Base-by-base conservation (phyloP, 2,113 vertebrate genomes). In the Plecturocebus donacophilus region DNA sequence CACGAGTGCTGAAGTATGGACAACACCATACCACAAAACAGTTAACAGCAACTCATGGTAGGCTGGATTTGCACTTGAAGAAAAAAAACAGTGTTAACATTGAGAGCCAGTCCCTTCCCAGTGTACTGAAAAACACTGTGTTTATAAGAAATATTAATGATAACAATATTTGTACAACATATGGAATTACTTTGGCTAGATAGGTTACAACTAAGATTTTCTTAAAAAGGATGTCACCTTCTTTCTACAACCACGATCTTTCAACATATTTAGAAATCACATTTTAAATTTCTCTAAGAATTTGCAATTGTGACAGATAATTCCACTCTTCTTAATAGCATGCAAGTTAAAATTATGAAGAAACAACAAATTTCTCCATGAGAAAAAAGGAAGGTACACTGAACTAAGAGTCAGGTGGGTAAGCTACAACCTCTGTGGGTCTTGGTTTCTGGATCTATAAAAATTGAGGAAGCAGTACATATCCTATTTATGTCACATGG, bases 1-100 rank as follows among this genome's bases (percentile, higher is more conserved):
- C 70, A 99, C 99, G 75, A 99, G 99, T 61, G 99, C 99, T 19
- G 99, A 99, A 1, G 99, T 99, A 95, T 99, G 99, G 84, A 99
- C 99, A 88, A 99, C 99, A 27, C 99, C 99, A 95, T 99, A 99
- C 99, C 99, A 99, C 73, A 99, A 98, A 58, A 99, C 99, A 81
- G 99, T 99, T 96, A 99, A 98, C 6, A 99, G 98, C 61, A 99
- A 97, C 97, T 99, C 99, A 75, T 99, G 99, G 96, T 99, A 99
- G 54, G 99, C 99, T 80, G 99, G 99, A 96, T 99, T 99, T 94
- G 99, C 99, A 90, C 99, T 99, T 96, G 27, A 98, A 98, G 84
- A 92, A 94, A 98, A 98, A 94, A 98, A 58, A 23, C 9, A 75
- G 38, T 49, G 87, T 85, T 75, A 83, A 93, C 30, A 93, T 35